A percentile compares a stretch with the other conserved stretches of the same genome.
These are phyloP conservation scores for Agrypnus murinus DNA, from an alignment of 2,888 invertebrate species.

Conservation along the genomic window DNA sequence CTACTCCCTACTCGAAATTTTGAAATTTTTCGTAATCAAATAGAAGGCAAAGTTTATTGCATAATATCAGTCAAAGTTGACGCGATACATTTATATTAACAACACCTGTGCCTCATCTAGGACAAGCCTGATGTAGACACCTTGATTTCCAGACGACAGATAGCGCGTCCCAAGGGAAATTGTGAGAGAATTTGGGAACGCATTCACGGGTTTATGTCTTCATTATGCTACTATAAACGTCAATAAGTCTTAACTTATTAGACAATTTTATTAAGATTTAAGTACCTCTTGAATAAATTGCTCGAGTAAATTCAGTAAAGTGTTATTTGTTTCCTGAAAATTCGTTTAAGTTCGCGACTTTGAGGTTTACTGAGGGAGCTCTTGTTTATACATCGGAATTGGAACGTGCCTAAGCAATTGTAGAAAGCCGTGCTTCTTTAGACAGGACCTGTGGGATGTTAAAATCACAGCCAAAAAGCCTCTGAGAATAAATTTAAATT, in stretches of 20 bases:
- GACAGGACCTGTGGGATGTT: background rate
- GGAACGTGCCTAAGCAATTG: conserved; percentile 33
- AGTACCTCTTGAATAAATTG: conserved; percentile 46
- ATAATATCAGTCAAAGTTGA: conserved; percentile 35
- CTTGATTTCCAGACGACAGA: conserved; percentile 54
- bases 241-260: conserved; percentile 62
- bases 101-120: conserved; percentile 44
- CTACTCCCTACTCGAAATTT: conserved; percentile 17
- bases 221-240: conserved; percentile 65
- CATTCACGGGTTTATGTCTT: conserved; percentile 63
- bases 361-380: conserved; percentile 33
- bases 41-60: conserved; percentile 31
- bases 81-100: conserved; percentile 49
- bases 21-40: conserved; percentile 26
- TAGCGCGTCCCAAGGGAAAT: conserved; percentile 59
- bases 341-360: conserved; percentile 32
- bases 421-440: background rate
- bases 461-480: background rate
- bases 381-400: conserved; percentile 37
- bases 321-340: conserved; percentile 37
- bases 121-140: conserved; percentile 42
- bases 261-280: conserved; percentile 56
- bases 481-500: background rate
- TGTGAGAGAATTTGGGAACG: conserved; percentile 60
- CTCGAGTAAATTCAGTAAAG: conserved; percentile 24